These are phyloP conservation scores for Bubo scandiacus DNA, from an alignment of 2,113 vertebrate genomes.

Conservation along the genomic window DNA sequence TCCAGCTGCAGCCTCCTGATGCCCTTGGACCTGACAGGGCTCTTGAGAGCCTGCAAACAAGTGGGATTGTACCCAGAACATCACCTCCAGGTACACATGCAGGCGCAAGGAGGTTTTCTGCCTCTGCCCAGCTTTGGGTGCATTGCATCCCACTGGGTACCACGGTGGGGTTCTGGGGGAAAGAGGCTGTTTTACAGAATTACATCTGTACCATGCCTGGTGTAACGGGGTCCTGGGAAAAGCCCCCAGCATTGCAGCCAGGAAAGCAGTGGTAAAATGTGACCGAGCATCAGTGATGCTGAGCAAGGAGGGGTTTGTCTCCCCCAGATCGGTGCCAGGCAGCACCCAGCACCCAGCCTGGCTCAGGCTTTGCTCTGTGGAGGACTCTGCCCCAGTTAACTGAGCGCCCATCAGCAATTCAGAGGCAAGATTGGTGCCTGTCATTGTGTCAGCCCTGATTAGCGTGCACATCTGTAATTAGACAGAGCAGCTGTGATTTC, in stretches of 20 bases:
- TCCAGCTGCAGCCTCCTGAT: background rate
- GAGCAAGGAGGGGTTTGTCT: background rate
- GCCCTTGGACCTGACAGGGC: background rate
- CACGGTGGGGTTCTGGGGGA: rapidly evolving
- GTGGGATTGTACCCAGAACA: background rate
- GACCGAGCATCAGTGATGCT: background rate
- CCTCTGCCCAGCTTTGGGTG: background rate
- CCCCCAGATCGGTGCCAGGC: background rate
- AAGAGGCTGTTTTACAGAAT: background rate
- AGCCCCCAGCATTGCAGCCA: background rate
- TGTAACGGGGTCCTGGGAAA: rapidly evolving
- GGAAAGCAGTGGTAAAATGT: background rate
- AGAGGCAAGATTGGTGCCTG: background rate
- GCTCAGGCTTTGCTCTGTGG: background rate
- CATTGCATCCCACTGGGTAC: background rate
- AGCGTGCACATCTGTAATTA: slow-evolving; percentile 34
- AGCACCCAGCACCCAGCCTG: background rate
- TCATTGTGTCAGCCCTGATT: slow-evolving; percentile 15
- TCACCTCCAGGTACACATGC: background rate
- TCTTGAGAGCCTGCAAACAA: background rate
- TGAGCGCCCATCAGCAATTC: background rate
- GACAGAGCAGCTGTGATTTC: slow-evolving; percentile 32
- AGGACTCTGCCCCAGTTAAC: background rate
- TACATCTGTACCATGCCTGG: rapidly evolving
- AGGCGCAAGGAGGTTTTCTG: background rate